A percentile compares a stretch with the other conserved stretches of the same genome.
Conservation (phyloP, 2,113 vertebrate species). For the Budorcas taxicolor region DNA sequence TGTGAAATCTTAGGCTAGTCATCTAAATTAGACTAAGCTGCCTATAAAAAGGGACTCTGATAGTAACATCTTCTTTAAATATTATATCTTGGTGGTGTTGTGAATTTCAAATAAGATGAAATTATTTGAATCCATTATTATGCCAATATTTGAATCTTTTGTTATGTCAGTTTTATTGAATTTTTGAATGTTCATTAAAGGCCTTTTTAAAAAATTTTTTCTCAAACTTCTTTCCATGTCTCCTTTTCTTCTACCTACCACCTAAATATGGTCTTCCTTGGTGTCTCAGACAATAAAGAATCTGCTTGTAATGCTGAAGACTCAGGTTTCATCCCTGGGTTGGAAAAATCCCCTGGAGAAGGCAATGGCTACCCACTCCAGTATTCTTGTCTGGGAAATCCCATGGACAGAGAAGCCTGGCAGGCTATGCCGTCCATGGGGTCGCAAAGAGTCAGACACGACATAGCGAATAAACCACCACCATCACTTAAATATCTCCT, state of each 20-base stretch:
- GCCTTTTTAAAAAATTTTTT: neutral
- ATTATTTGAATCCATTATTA: neutral
- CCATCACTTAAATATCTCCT: neutral
- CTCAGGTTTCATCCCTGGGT: neutral
- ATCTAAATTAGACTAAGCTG: neutral
- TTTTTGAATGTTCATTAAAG: neutral
- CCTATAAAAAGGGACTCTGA: neutral
- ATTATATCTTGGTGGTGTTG: neutral
- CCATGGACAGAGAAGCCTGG: neutral
- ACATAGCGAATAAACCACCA: neutral
- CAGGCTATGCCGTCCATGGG: rapidly evolving
- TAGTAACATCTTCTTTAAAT: neutral
- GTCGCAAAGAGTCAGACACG: neutral
- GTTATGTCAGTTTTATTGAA: neutral
- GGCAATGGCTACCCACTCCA: neutral
- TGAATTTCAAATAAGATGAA: neutral
- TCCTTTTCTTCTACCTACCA: neutral
- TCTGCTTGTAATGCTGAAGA: neutral
- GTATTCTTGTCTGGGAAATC: neutral
- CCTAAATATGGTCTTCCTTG: neutral
- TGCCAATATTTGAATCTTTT: neutral
- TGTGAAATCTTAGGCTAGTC: neutral
- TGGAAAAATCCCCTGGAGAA: neutral
- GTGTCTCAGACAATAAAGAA: neutral
- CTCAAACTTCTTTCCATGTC: neutral